A percentile compares a stretch with the other conserved stretches of the same genome.
These are phyloP conservation scores for Recurvirostra avosetta DNA, from an alignment of 2,113 vertebrate species.

Conservation along the genomic window DNA sequence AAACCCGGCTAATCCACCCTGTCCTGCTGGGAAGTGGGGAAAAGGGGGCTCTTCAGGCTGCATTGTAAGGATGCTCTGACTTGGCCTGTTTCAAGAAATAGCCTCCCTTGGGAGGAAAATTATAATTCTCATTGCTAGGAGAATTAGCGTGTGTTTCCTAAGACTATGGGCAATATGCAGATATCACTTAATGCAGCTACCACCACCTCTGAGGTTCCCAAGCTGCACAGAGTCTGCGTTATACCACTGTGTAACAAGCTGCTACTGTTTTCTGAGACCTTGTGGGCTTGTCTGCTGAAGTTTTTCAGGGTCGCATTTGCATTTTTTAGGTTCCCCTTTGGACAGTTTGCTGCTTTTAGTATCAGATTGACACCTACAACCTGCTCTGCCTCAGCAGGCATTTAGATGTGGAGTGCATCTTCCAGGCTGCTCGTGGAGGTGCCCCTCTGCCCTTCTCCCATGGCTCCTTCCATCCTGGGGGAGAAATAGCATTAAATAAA, in stretches of 20 bases:
- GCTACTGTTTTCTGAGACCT: not conserved
- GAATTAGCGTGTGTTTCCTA: not conserved
- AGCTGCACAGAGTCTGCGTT: not conserved
- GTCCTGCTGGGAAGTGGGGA: not conserved
- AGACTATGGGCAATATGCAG: no score
- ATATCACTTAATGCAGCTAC: no score
- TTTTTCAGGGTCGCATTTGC: not conserved
- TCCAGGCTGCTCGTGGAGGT: not conserved
- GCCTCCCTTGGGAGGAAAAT: not conserved
- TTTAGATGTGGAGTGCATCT: not conserved
- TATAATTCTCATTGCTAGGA: not conserved
- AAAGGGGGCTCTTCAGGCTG: not conserved
- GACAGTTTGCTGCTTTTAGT: not conserved
- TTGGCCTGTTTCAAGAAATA: not conserved
- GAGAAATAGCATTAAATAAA: not conserved
- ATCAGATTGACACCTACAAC: not conserved
- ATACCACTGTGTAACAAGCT: fast-evolving
- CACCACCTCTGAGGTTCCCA: fast-evolving
- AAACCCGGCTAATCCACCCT: fast-evolving
- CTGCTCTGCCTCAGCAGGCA: not conserved
- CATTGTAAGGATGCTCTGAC: not conserved
- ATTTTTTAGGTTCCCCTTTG: not conserved
- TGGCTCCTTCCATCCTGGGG: not conserved
- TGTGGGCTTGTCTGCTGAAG: not conserved
- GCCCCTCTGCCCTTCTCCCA: not conserved